phyloP scores from a whole-genome alignment of 2,888 invertebrate genomes.

The Orchesellides sinensis region DNA sequence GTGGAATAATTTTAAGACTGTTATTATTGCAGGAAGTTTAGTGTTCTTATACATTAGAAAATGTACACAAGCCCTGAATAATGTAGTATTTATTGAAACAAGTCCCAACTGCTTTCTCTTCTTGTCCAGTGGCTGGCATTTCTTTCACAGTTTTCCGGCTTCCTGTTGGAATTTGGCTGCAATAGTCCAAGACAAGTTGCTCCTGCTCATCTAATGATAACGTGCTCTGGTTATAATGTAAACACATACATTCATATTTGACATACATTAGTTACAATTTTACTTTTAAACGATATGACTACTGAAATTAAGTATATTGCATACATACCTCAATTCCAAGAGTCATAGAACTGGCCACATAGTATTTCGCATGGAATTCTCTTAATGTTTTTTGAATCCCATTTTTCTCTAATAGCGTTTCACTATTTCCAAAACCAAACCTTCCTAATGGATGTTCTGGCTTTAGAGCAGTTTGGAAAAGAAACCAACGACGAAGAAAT shows the following conservation, averaged over 20 bases:
- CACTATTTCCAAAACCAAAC: constrained; percentile 32
- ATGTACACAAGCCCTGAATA: not conserved
- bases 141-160: not conserved
- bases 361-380: not conserved
- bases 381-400: not conserved
- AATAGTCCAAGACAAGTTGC: constrained; percentile 7
- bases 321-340: constrained; percentile 1
- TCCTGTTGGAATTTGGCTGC: not conserved
- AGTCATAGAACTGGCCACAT: constrained; percentile 19
- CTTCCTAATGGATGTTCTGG: constrained; percentile 32
- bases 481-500: not conserved
- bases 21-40: too few relatives aligned
- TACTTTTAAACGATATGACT: not conserved
- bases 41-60: constrained; percentile 10
- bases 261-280: not conserved
- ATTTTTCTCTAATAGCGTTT: constrained; percentile 6
- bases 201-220: constrained; percentile 4
- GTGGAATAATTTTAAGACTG: not conserved
- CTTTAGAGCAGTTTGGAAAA: not conserved
- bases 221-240: constrained; percentile 6
- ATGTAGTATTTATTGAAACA: constrained; percentile 4
- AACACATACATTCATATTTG: too few relatives aligned
- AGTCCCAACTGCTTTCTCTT: not conserved
- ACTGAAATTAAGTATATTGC: not conserved
- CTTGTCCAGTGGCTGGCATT: not conserved